Percentiles rank a stretch among this genome's conserved stretches.
These are phyloP conservation scores for Pluvianellus socialis DNA, from an alignment of 2,113 vertebrate species.

Conservation along the genomic window DNA sequence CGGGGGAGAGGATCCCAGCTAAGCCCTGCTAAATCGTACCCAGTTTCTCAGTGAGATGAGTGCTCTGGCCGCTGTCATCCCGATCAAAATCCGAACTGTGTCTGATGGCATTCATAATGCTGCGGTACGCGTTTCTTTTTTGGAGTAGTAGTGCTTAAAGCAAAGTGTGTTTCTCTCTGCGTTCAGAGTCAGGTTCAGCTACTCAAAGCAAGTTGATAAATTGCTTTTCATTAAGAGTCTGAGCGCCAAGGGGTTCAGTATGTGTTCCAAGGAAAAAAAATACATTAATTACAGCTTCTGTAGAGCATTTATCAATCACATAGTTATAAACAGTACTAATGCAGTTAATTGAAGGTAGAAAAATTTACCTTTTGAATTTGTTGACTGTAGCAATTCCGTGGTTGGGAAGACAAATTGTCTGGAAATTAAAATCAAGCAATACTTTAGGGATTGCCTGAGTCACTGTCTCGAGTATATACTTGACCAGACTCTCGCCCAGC, in stretches of 20 bases:
- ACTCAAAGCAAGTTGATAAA: constrained; percentile 64
- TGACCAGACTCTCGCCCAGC: fast-evolving
- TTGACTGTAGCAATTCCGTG: constrained; percentile 25
- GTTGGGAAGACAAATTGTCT: constrained; percentile 11
- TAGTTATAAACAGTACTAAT: constrained; percentile 50
- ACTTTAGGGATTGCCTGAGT: not conserved
- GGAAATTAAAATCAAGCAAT: not conserved
- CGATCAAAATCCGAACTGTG: not conserved
- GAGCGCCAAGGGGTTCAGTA: constrained; percentile 39
- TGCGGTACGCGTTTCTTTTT: fast-evolving
- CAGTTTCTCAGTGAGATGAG: not conserved
- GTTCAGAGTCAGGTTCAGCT: constrained; percentile 35
- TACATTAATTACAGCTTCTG: constrained; percentile 63
- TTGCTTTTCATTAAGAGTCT: constrained; percentile 67
- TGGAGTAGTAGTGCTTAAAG: not conserved
- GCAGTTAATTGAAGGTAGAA: constrained; percentile 40
- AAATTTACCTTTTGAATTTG: constrained; percentile 30
- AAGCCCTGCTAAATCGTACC: not conserved
- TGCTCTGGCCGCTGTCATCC: not conserved
- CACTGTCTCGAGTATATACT: not conserved
- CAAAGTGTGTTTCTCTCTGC: not conserved
- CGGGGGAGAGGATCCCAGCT: not conserved
- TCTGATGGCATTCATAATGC: not conserved
- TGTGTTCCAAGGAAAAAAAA: constrained; percentile 39
- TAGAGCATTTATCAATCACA: constrained; percentile 51